These are phyloP conservation scores for Rhopalosiphum maidis DNA, from an alignment of 1,140 invertebrate genomes.

Conservation along the genomic window DNA sequence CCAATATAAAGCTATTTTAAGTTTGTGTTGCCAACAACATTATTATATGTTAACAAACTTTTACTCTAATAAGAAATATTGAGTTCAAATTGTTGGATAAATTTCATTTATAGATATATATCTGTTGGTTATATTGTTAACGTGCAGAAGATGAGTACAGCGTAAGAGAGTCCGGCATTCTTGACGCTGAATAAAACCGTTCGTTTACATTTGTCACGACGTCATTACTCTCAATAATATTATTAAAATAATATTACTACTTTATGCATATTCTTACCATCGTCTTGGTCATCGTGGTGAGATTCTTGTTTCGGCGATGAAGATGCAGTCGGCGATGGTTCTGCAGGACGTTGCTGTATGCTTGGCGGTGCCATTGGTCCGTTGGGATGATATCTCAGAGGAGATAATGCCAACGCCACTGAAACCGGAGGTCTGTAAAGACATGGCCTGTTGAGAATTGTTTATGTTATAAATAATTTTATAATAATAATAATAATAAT, in stretches of 20 bases:
- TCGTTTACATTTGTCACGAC: neutral
- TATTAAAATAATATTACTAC: neutral
- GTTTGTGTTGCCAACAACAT: too few species aligned
- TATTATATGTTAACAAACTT: too few species aligned
- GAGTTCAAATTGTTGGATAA: too few species aligned
- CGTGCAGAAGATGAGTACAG: neutral
- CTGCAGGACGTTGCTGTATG: conserved; percentile 65
- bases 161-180: neutral
- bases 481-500: neutral
- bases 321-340: conserved; percentile 64
- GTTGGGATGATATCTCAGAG: conserved; percentile 62
- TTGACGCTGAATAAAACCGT: neutral
- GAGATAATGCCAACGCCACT: conserved; percentile 65
- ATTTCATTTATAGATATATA: too few species aligned
- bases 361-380: conserved; percentile 63
- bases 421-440: conserved; percentile 67
- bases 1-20: too few species aligned
- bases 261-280: conserved; percentile 49
- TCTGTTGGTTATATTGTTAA: too few species aligned
- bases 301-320: conserved; percentile 61
- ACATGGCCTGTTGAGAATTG: conserved; percentile 57
- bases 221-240: neutral
- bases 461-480: conserved; percentile 27
- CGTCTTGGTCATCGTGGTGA: conserved; percentile 59
- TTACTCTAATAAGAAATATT: too few species aligned